These are phyloP conservation scores for Hyperoplus lanceolatus DNA, from an alignment of 2,797 vertebrate species.

Conservation along the genomic window DNA sequence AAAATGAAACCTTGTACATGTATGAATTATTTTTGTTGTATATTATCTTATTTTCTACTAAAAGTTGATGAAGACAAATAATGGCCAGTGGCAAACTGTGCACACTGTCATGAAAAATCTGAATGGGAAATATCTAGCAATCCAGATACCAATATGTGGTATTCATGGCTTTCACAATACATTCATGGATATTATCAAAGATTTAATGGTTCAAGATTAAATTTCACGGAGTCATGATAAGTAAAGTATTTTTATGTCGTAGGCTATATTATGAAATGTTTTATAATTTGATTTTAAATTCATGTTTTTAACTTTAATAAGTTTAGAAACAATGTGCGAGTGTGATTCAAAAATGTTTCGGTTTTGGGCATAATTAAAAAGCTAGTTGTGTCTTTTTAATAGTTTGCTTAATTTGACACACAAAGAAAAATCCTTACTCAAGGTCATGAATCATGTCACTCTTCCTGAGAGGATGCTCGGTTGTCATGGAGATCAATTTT, in stretches of 20 bases:
- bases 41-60: conserved; percentile 42
- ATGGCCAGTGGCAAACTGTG: conserved; percentile 18
- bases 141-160: conserved; percentile 8
- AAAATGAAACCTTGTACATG: conserved; percentile 9
- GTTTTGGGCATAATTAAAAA: not conserved
- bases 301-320: not conserved
- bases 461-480: not conserved
- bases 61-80: conserved; percentile 14
- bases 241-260: conserved; percentile 1
- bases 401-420: not conserved
- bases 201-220: conserved; percentile 31
- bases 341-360: not conserved
- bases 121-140: conserved; percentile 30
- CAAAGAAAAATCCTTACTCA: not conserved
- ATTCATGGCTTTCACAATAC: not conserved
- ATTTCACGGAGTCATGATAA: not conserved
- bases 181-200: conserved; percentile 8
- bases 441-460: not conserved
- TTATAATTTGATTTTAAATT: not conserved
- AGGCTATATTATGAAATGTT: not conserved
- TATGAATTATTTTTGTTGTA: conserved; percentile 41
- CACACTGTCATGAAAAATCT: not conserved
- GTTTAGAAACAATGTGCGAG: not conserved
- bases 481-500: conserved; percentile 6
- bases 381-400: not conserved